phyloP scores from a whole-genome alignment of 2,113 vertebrate species.

The Propithecus coquereli region DNA sequence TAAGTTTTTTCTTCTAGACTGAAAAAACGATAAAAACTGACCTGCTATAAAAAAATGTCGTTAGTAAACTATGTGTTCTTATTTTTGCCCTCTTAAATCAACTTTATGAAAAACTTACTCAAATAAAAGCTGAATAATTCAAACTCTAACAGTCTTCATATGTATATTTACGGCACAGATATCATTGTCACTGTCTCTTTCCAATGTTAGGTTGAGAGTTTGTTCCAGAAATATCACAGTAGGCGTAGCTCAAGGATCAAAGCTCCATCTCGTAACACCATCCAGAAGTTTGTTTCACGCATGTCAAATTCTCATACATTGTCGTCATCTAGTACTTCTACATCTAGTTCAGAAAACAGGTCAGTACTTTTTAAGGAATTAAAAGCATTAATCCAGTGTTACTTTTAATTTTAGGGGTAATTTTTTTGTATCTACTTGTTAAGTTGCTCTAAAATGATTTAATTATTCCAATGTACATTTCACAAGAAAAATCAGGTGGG shows the following conservation, averaged over 20 bases:
- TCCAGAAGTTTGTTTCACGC: constrained; percentile 95
- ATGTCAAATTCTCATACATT: constrained; percentile 93
- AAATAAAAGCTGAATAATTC: constrained; percentile 26
- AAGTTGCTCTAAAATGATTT: constrained; percentile 59
- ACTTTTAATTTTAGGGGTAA: constrained; percentile 25
- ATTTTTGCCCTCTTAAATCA: constrained; percentile 31
- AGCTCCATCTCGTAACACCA: constrained; percentile 94
- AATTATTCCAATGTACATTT: constrained; percentile 42
- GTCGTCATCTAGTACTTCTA: constrained; percentile 89
- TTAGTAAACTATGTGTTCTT: neutral
- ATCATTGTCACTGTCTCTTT: constrained; percentile 78
- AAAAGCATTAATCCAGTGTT: constrained; percentile 60
- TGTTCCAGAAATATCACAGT: constrained; percentile 96
- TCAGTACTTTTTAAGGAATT: constrained; percentile 80
- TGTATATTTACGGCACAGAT: constrained; percentile 57
- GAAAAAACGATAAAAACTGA: neutral
- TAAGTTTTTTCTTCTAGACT: neutral
- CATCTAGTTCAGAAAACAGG: constrained; percentile 94
- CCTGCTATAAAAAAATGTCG: neutral
- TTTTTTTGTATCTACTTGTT: constrained; percentile 44
- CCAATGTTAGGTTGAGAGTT: constrained; percentile 91
- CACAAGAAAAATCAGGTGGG: neutral
- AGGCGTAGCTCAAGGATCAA: constrained; percentile 94
- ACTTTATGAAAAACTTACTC: neutral
- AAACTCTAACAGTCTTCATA: neutral